Conservation (phyloP, 1,140 invertebrate species). For the Polypedilum pembai region DNA sequence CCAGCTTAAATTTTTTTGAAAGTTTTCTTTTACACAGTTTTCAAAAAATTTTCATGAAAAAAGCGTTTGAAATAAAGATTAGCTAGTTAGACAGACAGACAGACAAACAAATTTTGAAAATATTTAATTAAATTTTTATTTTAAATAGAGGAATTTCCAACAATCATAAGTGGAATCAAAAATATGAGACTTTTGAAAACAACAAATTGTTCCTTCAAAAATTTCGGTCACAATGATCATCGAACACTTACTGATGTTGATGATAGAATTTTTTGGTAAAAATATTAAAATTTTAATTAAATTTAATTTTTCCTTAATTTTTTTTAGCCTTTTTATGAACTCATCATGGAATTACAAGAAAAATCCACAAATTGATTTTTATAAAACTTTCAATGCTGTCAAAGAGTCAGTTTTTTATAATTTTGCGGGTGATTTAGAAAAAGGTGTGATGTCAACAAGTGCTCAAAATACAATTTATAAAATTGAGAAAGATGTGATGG, state of each 20-base stretch:
- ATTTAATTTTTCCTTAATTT: too few relatives aligned
- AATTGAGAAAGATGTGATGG: too few relatives aligned
- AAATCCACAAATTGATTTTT: conserved; percentile 55
- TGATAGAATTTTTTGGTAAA: conserved; percentile 55
- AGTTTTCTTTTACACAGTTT: too few relatives aligned
- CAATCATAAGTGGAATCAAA: conserved; percentile 55
- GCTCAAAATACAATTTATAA: conserved; percentile 67
- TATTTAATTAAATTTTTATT: too few relatives aligned
- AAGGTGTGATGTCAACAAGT: conserved; percentile 60
- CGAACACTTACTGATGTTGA: conserved; percentile 62
- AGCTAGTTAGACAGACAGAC: too few relatives aligned
- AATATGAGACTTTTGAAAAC: conserved; percentile 62
- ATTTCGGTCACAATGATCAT: conserved; percentile 68
- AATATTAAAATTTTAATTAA: background rate
- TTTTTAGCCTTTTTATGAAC: conserved; percentile 60
- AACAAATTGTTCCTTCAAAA: conserved; percentile 65
- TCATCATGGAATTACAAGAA: conserved; percentile 62
- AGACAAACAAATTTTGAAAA: too few relatives aligned
- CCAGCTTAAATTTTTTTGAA: too few relatives aligned
- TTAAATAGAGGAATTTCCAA: conserved; percentile 44
- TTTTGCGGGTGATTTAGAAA: conserved; percentile 62
- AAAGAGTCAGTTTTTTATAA: conserved; percentile 64
- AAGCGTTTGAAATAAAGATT: too few relatives aligned
- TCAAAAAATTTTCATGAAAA: too few relatives aligned
- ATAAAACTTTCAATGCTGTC: conserved; percentile 56